Percentiles rank a stretch among this genome's conserved stretches.
Conservation (phyloP, 2,888 invertebrate species). For the Cistogaster globosa region DNA sequence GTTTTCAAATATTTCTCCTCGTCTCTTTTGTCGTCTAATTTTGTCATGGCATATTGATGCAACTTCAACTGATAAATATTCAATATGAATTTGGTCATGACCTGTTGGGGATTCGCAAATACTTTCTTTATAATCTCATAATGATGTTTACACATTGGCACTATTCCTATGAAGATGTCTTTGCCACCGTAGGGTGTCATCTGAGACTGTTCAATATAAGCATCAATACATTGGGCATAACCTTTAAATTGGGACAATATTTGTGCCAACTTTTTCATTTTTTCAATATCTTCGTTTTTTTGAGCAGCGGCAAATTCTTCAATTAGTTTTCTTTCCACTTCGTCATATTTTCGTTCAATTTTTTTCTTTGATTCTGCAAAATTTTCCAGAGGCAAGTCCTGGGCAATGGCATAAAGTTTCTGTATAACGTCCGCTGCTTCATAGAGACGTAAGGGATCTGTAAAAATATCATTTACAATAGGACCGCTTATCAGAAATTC, state of each 20-base stretch:
- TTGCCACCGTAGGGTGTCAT: slow-evolving; percentile 93
- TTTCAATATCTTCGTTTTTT: slow-evolving; percentile 90
- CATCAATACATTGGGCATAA: slow-evolving; percentile 97
- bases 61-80: slow-evolving; percentile 96
- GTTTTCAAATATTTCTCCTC: slow-evolving; percentile 94
- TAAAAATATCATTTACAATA: slow-evolving; percentile 92
- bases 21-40: slow-evolving; percentile 92
- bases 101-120: slow-evolving; percentile 97
- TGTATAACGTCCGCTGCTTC: slow-evolving; percentile 99
- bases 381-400: slow-evolving; percentile 95
- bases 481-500: slow-evolving; percentile 95
- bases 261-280: slow-evolving; percentile 96
- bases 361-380: slow-evolving; percentile 93
- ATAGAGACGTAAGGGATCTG: slow-evolving; percentile 89
- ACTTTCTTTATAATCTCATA: slow-evolving; percentile 93
- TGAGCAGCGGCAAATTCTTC: slow-evolving; percentile 97
- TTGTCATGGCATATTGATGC: slow-evolving; percentile 92
- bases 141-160: slow-evolving; percentile 94
- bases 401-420: slow-evolving; percentile 96
- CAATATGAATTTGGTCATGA: slow-evolving; percentile 98
- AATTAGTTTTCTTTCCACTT: slow-evolving; percentile 94
- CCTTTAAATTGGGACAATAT: slow-evolving; percentile 98
- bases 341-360: slow-evolving; percentile 94
- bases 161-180: slow-evolving; percentile 95
- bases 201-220: slow-evolving; percentile 98